These are phyloP conservation scores for Ophthalmolycus amberensis DNA, from an alignment of 2,113 vertebrate species.

Conservation along the genomic window DNA sequence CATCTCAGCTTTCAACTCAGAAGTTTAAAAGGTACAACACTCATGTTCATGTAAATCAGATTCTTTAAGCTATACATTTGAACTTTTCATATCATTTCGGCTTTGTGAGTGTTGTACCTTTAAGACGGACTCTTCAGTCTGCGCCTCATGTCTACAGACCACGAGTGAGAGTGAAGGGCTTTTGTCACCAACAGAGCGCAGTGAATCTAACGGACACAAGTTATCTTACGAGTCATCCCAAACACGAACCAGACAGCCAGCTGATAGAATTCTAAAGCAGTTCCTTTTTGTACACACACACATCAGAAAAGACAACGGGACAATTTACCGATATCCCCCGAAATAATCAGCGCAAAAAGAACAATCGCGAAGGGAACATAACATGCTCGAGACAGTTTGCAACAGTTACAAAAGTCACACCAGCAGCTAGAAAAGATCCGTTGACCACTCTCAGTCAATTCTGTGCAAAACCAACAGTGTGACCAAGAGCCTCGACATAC, in stretches of 20 bases:
- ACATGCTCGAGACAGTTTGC: neutral
- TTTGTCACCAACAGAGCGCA: neutral
- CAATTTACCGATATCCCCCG: constrained; percentile 15
- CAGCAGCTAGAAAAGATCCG: constrained; percentile 3
- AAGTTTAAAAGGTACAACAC: neutral
- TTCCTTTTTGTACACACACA: neutral
- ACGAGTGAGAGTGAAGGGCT: neutral
- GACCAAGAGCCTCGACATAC: neutral
- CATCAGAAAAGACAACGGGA: neutral
- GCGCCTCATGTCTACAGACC: neutral
- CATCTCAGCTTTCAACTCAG: neutral
- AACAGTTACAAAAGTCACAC: constrained; percentile 1
- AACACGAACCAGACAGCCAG: neutral
- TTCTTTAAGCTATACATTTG: constrained; percentile 3
- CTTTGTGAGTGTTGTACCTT: neutral
- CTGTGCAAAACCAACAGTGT: constrained; percentile 14
- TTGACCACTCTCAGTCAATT: neutral
- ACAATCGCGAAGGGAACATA: neutral
- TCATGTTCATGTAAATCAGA: neutral
- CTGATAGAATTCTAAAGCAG: neutral
- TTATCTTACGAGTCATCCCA: neutral
- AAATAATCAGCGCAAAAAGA: constrained; percentile 9
- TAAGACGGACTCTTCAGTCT: neutral
- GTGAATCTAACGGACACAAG: constrained; percentile 4
- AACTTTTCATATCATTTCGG: neutral